Evolutionary conservation across 1,140 invertebrate genomes (phyloP), one percentile per base, ranked within the genome.

Genomic region (Drosophila prosaltans): DNA sequence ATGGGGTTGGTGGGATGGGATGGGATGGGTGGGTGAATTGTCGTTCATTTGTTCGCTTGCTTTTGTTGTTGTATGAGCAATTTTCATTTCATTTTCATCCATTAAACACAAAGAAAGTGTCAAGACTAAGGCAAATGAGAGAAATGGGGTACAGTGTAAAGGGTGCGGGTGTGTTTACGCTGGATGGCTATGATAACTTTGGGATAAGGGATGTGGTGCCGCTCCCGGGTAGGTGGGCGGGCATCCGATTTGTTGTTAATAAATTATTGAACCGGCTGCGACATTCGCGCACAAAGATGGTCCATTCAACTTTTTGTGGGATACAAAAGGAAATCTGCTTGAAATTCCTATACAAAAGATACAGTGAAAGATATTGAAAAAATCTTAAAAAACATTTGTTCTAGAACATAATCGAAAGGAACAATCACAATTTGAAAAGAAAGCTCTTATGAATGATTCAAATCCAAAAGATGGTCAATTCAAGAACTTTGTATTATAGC

Each of bases 181-280:
- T 36, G 32, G 32, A 7, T 61, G 39, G 28, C 24, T 54, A 59
- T 26, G 45, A 51, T 58, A 62, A 74, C 16, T 32, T 62, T 26
- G 24, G 64, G 8, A 21, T 21, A 21, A 39, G 10, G 8, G 28
- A 45, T 32, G 9, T 32, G n/a, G 11, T 30, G 16, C 16, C 16
- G 16, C 16, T 16, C 8, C 24, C 24, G 8, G 0, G 36, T 10
- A 24, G 30, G n/a, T 40, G 40, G 39, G 48, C n/a, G 16, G 55
- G 16, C 16, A 16, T 16, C 8, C 24, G 60, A 75, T 43, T 32
- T 55, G 75, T 69, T 75, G 69, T 60, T 32, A 48, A 66, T 65
- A 75, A 67, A 70, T 83, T 74, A 75, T 88, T 88, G 84, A 88
- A 88, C 69, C 59, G 84, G 70, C 83, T 78, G 71, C 64, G 65